A percentile compares a stretch with the other conserved stretches of the same genome.
Evolutionary conservation across 1,140 invertebrate species (phyloP).

Genomic region (Gryllus bimaculatus): DNA sequence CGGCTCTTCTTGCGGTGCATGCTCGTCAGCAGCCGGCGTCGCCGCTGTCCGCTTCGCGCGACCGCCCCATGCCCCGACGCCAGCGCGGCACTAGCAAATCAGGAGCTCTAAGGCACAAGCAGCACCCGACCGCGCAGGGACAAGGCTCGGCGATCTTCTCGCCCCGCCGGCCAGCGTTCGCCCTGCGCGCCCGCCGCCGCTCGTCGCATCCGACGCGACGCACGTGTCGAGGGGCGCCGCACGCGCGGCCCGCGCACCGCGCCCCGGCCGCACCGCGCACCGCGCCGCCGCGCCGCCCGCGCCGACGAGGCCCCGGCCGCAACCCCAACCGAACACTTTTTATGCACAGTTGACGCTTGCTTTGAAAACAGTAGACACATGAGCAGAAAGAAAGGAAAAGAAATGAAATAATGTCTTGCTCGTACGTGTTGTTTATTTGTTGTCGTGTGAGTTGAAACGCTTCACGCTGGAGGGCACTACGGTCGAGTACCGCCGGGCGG

Average conservation of each 20-base stretch:
- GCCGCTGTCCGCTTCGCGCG: not conserved
- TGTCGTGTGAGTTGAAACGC: conserved; percentile 7
- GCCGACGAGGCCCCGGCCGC: not conserved
- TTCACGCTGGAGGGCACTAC: conserved; percentile 20
- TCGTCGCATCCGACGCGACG: too few species aligned
- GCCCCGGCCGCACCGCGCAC: too few species aligned
- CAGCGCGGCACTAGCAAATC: not conserved
- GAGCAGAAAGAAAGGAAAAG: not conserved
- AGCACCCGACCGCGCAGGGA: too few species aligned
- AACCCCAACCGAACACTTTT: too few species aligned
- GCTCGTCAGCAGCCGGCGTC: not conserved
- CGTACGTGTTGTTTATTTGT: conserved; percentile 1
- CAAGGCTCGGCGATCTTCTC: too few species aligned
- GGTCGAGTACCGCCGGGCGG: conserved; percentile 20
- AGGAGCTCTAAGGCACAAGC: too few species aligned
- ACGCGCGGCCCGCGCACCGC: too few species aligned
- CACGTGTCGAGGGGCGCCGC: not conserved
- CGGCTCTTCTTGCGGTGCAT: not conserved
- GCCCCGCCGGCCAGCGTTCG: too few species aligned
- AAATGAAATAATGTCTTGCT: not conserved
- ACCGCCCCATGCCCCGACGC: too few species aligned
- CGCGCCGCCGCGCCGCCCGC: too few species aligned
- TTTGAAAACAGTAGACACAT: not conserved
- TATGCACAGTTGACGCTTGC: too few species aligned
- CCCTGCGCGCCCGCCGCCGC: too few species aligned